phyloP scores from a whole-genome alignment of 2,797 vertebrate species.

The Sebastes hubbsi region DNA sequence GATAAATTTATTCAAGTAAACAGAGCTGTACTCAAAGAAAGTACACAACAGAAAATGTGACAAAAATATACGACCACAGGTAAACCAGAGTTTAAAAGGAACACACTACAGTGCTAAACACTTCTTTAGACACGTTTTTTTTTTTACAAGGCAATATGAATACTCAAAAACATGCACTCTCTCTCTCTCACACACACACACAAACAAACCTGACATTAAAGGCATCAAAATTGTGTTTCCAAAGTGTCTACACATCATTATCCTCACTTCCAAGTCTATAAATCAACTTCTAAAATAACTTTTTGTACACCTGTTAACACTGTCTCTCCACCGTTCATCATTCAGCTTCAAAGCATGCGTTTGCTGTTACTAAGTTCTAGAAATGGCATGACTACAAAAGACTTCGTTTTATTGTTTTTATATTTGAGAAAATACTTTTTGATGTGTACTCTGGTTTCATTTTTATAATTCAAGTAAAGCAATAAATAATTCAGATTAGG shows the following conservation, averaged over 20 bases:
- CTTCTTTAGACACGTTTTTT: conserved; percentile 63
- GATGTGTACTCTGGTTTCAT: background rate
- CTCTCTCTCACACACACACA: background rate
- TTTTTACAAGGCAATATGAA: conserved; percentile 80
- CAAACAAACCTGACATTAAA: conserved; percentile 26
- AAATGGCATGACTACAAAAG: background rate
- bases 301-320: background rate
- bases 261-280: conserved; percentile 7
- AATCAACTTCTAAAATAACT: conserved; percentile 3
- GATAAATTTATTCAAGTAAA: conserved; percentile 96
- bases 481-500: conserved; percentile 26
- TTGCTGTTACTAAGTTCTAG: background rate
- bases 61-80: conserved; percentile 88
- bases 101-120: conserved; percentile 80
- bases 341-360: conserved; percentile 4
- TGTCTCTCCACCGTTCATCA: background rate
- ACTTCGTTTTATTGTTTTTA: background rate
- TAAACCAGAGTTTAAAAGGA: conserved; percentile 81
- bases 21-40: conserved; percentile 89
- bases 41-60: conserved; percentile 77
- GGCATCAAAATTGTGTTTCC: conserved; percentile 28
- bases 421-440: conserved; percentile 1
- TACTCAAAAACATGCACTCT: conserved; percentile 23
- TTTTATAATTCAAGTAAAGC: background rate
- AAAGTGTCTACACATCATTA: conserved; percentile 5